These are phyloP conservation scores for Brienomyrus brachyistius DNA, from an alignment of 2,113 vertebrate species.

Conservation along the genomic window DNA sequence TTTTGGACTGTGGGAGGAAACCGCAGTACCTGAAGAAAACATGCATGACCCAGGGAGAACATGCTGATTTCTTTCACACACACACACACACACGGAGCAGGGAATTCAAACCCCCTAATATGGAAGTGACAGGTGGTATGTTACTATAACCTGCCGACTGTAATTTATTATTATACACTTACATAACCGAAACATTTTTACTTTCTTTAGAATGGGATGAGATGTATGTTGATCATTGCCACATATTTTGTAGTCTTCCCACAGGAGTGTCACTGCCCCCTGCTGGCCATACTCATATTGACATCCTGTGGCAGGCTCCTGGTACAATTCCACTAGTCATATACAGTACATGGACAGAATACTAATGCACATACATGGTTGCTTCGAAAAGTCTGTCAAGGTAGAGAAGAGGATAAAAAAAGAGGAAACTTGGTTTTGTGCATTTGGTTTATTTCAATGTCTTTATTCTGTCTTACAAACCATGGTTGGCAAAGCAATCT, in stretches of 20 bases:
- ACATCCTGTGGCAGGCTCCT: not conserved
- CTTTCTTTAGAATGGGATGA: not conserved
- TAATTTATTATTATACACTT: not conserved
- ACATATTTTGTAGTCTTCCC: not conserved
- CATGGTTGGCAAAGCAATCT: conserved; percentile 52
- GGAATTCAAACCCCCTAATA: not conserved
- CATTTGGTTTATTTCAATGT: conserved; percentile 66
- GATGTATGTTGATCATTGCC: not conserved
- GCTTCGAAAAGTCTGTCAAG: not conserved
- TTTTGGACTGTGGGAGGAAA: not conserved
- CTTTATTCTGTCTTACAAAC: conserved; percentile 50
- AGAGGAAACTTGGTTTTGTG: conserved; percentile 31
- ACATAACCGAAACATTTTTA: not conserved
- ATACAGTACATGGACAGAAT: not conserved
- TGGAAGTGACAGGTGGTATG: not conserved
- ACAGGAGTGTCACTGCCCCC: not conserved
- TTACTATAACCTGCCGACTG: not conserved
- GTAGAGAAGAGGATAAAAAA: not conserved
- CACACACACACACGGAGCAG: not conserved
- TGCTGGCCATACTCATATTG: not conserved
- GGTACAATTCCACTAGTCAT: not conserved
- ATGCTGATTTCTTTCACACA: not conserved
- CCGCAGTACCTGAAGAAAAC: not conserved
- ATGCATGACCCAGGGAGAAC: not conserved
- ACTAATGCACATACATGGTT: not conserved